phyloP scores from a whole-genome alignment of 2,113 vertebrate species.

The Taurulus bubalis region DNA sequence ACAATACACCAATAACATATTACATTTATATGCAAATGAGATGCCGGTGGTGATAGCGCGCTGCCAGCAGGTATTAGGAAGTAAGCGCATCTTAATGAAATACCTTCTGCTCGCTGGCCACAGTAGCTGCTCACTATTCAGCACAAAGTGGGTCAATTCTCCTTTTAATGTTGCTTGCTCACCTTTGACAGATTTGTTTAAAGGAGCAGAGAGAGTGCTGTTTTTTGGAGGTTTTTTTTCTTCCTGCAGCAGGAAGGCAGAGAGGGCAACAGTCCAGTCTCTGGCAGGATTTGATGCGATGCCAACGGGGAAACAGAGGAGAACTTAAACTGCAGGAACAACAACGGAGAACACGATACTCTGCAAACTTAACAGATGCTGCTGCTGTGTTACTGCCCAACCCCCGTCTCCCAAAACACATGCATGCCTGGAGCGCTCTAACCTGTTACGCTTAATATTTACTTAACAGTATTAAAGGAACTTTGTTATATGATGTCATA shows the following conservation, averaged over 20 bases:
- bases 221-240: background rate
- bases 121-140: constrained; percentile 36
- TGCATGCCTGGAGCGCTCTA: background rate
- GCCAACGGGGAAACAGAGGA: constrained; percentile 30
- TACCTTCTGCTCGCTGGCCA: constrained; percentile 56
- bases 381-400: constrained; percentile 11
- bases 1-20: constrained; percentile 61
- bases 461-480: background rate
- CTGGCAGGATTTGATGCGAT: constrained; percentile 43
- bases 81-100: constrained; percentile 71
- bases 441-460: background rate
- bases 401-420: background rate
- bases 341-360: constrained; percentile 27
- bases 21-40: constrained; percentile 74
- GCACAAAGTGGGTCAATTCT: constrained; percentile 51
- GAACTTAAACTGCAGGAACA: constrained; percentile 46
- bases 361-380: constrained; percentile 28
- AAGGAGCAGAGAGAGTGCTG: constrained; percentile 29
- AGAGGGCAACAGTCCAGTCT: constrained; percentile 25
- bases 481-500: too few relatives aligned
- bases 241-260: constrained; percentile 17
- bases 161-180: constrained; percentile 61
- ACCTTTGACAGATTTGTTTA: constrained; percentile 65
- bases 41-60: constrained; percentile 32
- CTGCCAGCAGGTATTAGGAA: constrained; percentile 68